Percentiles rank a stretch among this genome's conserved stretches.
phyloP scores from a whole-genome alignment of 1,140 invertebrate genomes.

The Dicyema japonicum region DNA sequence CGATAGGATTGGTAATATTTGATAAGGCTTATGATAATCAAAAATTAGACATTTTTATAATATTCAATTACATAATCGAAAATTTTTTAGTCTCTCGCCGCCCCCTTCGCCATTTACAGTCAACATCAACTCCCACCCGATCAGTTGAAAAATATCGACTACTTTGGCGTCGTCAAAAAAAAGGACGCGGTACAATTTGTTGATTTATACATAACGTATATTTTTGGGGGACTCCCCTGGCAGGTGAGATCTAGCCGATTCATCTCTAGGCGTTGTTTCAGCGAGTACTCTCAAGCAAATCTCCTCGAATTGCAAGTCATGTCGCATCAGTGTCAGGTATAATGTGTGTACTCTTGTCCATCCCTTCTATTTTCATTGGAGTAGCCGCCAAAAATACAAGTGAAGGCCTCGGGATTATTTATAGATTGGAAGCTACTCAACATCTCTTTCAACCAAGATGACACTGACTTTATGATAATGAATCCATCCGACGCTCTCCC shows the following conservation, averaged over 20 bases:
- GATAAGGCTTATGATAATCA: not conserved
- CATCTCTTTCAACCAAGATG: too few species aligned
- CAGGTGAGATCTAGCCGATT: conserved; percentile 27
- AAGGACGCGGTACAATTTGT: conserved; percentile 44
- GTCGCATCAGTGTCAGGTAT: conserved; percentile 76
- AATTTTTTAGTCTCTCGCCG: conserved; percentile 60
- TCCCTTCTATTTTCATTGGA: conserved; percentile 72
- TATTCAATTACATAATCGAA: too few species aligned
- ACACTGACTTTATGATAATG: too few species aligned
- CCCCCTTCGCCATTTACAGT: conserved; percentile 71
- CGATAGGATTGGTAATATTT: conserved; percentile 43
- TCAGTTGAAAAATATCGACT: conserved; percentile 41
- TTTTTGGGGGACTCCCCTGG: conserved; percentile 94
- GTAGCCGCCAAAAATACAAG: too few species aligned
- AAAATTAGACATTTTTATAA: too few species aligned
- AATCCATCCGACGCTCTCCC: too few species aligned
- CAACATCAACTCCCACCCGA: conserved; percentile 40
- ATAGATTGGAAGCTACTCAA: too few species aligned
- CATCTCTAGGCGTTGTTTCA: conserved; percentile 64
- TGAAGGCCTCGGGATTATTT: too few species aligned
- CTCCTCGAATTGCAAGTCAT: conserved; percentile 53
- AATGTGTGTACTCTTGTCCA: conserved; percentile 72
- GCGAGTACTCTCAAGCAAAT: conserved; percentile 72
- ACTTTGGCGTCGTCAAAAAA: conserved; percentile 43
- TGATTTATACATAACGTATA: conserved; percentile 53